A percentile compares a stretch with the other conserved stretches of the same genome.
Conservation (phyloP, 2,797 vertebrate genomes). For the Varecia variegata region DNA sequence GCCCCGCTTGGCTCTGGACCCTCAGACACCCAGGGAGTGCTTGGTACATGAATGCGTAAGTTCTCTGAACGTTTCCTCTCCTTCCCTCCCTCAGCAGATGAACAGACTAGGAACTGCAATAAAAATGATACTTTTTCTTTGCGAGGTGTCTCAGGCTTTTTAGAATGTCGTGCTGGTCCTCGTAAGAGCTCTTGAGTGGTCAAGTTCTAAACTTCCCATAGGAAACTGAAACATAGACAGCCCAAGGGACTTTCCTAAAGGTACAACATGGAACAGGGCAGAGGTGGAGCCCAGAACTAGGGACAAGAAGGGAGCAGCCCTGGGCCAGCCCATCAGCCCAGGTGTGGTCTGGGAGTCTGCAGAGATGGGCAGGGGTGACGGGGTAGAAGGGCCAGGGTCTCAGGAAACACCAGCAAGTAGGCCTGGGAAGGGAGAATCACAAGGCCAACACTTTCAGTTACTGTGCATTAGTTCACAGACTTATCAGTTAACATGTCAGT, state of each 20-base stretch:
- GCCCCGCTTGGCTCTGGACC: not conserved
- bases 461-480: not conserved
- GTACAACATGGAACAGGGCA: not conserved
- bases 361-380: not conserved
- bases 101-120: not conserved
- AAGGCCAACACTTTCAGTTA: not conserved
- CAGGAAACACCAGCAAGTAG: not conserved
- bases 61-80: not conserved
- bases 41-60: accelerated
- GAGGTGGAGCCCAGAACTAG: not conserved
- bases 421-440: not conserved
- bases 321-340: not conserved
- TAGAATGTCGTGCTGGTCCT: not conserved
- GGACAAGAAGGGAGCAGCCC: not conserved
- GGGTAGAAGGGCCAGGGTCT: not conserved
- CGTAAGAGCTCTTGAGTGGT: not conserved
- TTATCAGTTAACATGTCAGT: not conserved
- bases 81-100: not conserved
- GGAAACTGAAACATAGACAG: not conserved
- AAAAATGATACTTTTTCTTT: not conserved
- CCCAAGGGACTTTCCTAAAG: not conserved
- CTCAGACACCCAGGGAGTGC: not conserved
- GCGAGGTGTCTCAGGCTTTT: not conserved
- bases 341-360: not conserved
- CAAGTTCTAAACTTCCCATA: not conserved